Conservation (phyloP, 1,140 invertebrate species). For the Anoplophora glabripennis region DNA sequence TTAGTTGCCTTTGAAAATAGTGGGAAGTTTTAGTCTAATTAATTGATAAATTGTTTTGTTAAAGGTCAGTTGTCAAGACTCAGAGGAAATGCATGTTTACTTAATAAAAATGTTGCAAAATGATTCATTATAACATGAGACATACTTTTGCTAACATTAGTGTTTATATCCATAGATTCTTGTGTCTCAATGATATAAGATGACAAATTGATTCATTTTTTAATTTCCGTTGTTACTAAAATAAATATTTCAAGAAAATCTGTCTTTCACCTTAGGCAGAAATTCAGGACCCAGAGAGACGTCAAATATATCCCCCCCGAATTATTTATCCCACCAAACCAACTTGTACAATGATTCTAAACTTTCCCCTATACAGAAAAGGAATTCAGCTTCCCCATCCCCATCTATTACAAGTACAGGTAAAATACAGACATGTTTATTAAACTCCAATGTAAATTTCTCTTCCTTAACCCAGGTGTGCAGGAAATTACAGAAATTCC, state of each 20-base stretch:
- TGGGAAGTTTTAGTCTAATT: too few relatives aligned
- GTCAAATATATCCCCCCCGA: slow-evolving; percentile 30
- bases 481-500: slow-evolving; percentile 82
- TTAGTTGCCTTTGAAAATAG: too few relatives aligned
- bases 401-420: slow-evolving; percentile 37
- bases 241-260: background rate
- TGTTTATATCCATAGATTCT: too few relatives aligned
- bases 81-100: too few relatives aligned
- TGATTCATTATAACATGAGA: too few relatives aligned
- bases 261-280: slow-evolving; percentile 29
- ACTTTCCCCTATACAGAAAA: slow-evolving; percentile 37
- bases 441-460: background rate
- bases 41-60: too few relatives aligned
- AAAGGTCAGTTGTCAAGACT: too few relatives aligned
- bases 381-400: slow-evolving; percentile 41
- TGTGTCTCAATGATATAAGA: too few relatives aligned
- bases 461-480: slow-evolving; percentile 43
- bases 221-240: background rate
- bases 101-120: too few relatives aligned
- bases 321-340: slow-evolving; percentile 33
- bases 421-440: background rate
- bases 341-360: slow-evolving; percentile 38
- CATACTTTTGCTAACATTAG: too few relatives aligned
- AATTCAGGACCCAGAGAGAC: slow-evolving; percentile 39
- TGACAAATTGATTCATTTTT: too few relatives aligned